Evolutionary conservation across 2,797 vertebrate genomes (phyloP).

Genomic region (Gallinago solitaria): DNA sequence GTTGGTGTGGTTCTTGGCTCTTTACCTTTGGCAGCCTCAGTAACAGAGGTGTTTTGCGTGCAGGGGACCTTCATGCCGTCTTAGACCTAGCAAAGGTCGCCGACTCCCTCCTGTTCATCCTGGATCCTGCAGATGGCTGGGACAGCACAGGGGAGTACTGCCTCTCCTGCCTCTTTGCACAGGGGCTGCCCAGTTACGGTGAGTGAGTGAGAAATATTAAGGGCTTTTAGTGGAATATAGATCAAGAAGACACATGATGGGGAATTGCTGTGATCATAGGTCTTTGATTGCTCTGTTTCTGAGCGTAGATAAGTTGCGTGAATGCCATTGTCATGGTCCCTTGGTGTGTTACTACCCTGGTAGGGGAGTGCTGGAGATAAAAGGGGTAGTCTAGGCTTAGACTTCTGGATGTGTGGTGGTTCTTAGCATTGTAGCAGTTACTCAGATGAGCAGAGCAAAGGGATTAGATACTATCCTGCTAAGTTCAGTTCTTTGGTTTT

Average conservation of each 20-base stretch:
- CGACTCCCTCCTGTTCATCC: constrained; percentile 90
- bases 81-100: constrained; percentile 93
- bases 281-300: background rate
- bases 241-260: fast-evolving
- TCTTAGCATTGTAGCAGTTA: background rate
- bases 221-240: background rate
- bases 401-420: background rate
- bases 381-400: background rate
- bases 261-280: background rate
- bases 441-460: background rate
- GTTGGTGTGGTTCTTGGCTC: background rate
- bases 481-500: background rate
- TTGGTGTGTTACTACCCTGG: background rate
- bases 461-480: background rate
- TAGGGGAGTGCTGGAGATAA: background rate
- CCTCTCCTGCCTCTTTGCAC: constrained; percentile 95
- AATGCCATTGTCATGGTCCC: fast-evolving
- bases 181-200: constrained; percentile 94
- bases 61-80: constrained; percentile 88
- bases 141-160: constrained; percentile 90
- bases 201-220: constrained; percentile 5
- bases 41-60: background rate
- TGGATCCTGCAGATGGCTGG: constrained; percentile 90
- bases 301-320: fast-evolving
- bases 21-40: background rate